Evolutionary conservation across 2,888 invertebrate species (phyloP), one percentile per base, ranked within the genome.

Genomic region (Caenorhabditis wallacei): DNA sequence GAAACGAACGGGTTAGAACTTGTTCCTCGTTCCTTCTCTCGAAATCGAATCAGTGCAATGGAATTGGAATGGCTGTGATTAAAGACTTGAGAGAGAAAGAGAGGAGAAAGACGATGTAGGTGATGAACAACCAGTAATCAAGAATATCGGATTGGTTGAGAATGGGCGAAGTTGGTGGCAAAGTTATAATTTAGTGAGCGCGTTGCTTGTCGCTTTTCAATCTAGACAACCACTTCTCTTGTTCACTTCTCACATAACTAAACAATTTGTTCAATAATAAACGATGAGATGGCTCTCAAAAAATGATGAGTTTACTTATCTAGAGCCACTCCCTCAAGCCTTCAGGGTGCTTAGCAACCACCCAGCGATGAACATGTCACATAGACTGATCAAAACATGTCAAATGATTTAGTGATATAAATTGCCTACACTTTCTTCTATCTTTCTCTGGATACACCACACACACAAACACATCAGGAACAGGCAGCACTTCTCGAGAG

Each of bases 331-430:
- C 30, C 8, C 30, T 5, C 30, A 30, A 30, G 30, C 30, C 30
- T 30, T 30, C 30, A 30, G 30, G 40, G 51, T 57, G 22, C 26
- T 37, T 22, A 53, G 59, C 61, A 72, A 53, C 72, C n/a, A 46
- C 37, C 13, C 18, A 18, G 18, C 5, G 7, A 11, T n/a, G 46
- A 18, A 4, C 46, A 48, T 18, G 7, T n/a, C 16, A 20, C 48
- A 51, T 8, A 68, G 11, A n/a, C 24, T 40, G 35, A 66, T 51
- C 51, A 37, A 51, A 35, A 64, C 54, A 74, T 74, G 64, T 66
- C 75, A 57, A 57, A 48, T 76, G 78, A 78, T 78, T 78, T 69
- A 78, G 69, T 68, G 78, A 63, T 78, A 78, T 78, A 26, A 70
- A 78, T 78, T 63, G 68, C 61, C 51, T 22, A 16, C 48, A n/a